Evolutionary conservation across 2,113 vertebrate species (phyloP).

Genomic region (Rhinoderma darwinii): DNA sequence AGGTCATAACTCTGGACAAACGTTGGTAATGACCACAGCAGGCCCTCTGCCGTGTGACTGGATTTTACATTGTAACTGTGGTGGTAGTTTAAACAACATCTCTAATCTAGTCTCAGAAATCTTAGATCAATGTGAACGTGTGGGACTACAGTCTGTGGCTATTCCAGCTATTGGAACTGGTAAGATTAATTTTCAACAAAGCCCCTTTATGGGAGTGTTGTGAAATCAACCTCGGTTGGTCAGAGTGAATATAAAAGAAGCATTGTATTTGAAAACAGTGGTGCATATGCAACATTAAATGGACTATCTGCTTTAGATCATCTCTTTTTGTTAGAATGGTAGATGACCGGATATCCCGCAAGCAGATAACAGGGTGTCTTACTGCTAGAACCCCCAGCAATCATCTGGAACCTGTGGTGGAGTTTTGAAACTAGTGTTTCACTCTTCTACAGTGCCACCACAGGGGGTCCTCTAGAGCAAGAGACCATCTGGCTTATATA

Average conservation of each 20-base stretch:
- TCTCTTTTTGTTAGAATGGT: too few relatives aligned
- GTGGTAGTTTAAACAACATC: not conserved
- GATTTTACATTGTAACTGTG: constrained; percentile 15
- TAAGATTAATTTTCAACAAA: not conserved
- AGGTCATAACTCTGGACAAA: not conserved
- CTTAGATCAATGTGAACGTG: not conserved
- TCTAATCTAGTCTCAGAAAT: not conserved
- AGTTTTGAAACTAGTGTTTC: too few relatives aligned
- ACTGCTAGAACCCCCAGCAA: too few relatives aligned
- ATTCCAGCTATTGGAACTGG: constrained; percentile 29
- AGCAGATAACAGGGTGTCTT: too few relatives aligned
- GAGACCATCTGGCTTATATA: too few relatives aligned
- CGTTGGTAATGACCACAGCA: not conserved
- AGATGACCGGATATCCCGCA: too few relatives aligned
- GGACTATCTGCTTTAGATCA: not conserved
- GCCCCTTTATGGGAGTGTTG: not conserved
- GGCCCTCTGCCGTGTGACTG: not conserved
- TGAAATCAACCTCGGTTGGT: too few relatives aligned
- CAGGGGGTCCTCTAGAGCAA: too few relatives aligned
- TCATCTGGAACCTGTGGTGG: too few relatives aligned
- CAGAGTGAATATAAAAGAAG: too few relatives aligned
- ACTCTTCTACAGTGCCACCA: too few relatives aligned
- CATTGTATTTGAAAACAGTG: not conserved
- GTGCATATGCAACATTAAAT: not conserved
- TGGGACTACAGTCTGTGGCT: not conserved